A percentile compares a stretch with the other conserved stretches of the same genome.
phyloP scores from a whole-genome alignment of 2,888 invertebrate genomes.

The Acanthosepion lycidas region DNA sequence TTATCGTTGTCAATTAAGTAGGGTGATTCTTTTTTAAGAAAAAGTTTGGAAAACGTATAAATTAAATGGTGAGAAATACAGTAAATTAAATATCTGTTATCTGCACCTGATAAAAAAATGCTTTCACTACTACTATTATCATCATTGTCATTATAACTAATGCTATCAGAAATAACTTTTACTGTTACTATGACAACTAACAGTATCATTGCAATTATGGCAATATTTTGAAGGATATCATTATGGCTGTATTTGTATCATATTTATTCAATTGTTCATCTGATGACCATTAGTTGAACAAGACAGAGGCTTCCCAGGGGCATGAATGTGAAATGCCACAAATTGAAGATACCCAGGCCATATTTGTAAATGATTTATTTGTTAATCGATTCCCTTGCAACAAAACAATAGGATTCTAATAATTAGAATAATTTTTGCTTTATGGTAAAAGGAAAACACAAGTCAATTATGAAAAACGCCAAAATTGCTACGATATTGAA shows the following conservation, averaged over 20 bases:
- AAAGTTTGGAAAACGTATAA: too few relatives aligned
- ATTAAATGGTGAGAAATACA: too few relatives aligned
- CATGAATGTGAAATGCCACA: neutral
- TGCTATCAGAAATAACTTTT: neutral
- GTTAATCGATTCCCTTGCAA: neutral
- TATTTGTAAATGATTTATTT: neutral
- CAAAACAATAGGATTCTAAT: neutral
- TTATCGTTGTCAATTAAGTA: too few relatives aligned
- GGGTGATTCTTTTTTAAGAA: too few relatives aligned
- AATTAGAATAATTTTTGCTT: neutral
- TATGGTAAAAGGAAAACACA: too few relatives aligned
- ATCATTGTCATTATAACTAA: neutral
- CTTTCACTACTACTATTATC: too few relatives aligned
- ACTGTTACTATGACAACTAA: neutral
- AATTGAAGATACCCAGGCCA: neutral
- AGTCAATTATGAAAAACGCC: neutral
- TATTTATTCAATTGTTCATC: neutral
- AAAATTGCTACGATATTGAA: neutral
- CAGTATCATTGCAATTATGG: neutral
- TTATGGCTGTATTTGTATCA: neutral
- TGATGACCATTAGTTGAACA: neutral
- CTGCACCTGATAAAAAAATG: too few relatives aligned
- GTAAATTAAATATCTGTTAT: too few relatives aligned
- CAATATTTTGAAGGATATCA: neutral
- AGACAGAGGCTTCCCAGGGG: neutral